These are phyloP conservation scores for Rana temporaria DNA, from an alignment of 2,113 vertebrate genomes.

Conservation along the genomic window DNA sequence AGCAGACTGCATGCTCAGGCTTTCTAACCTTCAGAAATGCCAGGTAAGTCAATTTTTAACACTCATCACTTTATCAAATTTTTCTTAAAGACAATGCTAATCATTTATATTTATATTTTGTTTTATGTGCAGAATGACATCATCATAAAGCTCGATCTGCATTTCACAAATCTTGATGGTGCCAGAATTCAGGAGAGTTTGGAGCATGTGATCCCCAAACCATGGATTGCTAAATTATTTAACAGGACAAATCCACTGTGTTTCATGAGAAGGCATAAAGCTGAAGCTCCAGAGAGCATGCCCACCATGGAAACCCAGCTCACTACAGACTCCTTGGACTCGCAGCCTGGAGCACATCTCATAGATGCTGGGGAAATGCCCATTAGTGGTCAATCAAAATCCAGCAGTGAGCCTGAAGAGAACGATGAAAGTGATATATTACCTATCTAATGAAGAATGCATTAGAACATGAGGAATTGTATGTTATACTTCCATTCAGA, in stretches of 20 bases:
- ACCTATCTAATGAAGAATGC: background rate
- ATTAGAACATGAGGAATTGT: background rate
- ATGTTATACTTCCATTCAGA: background rate
- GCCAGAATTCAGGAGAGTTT: conserved; percentile 72
- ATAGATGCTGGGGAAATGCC: conserved; percentile 62
- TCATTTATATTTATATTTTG: background rate
- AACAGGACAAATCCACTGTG: conserved; percentile 46
- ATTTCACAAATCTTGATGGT: conserved; percentile 71
- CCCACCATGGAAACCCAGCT: background rate
- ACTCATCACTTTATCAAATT: background rate
- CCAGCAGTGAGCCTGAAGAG: conserved; percentile 79
- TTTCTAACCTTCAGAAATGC: conserved; percentile 81
- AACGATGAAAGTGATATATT: conserved; percentile 79
- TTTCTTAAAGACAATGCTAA: background rate
- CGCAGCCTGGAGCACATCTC: conserved; percentile 64
- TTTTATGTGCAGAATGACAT: conserved; percentile 69
- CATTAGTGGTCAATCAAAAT: conserved; percentile 60
- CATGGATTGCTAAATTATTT: conserved; percentile 75
- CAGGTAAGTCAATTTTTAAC: conserved; percentile 60
- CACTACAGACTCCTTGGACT: conserved; percentile 15
- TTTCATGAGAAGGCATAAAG: background rate
- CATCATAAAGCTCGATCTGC: conserved; percentile 77
- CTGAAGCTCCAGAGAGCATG: fast-evolving
- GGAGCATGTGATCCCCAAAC: conserved; percentile 70
- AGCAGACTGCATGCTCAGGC: conserved; percentile 72